A percentile compares a stretch with the other conserved stretches of the same genome.
Evolutionary conservation across 2,888 invertebrate genomes (phyloP).

Genomic region (Callinectes sapidus): DNA sequence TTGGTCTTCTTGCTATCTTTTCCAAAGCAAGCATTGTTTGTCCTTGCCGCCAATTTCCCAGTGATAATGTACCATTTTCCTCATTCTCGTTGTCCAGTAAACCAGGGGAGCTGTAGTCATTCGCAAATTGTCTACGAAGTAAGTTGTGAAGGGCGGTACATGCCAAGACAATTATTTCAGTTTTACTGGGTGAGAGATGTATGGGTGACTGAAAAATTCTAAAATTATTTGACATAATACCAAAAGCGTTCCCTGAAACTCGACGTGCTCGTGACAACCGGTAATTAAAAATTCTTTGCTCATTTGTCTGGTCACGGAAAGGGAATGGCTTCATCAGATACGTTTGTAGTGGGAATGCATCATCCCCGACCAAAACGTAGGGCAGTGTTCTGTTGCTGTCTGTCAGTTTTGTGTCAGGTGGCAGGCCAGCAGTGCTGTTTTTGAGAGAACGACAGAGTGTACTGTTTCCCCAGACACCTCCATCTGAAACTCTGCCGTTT

Average conservation of each 20-base stretch:
- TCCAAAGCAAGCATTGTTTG: slow-evolving; percentile 7
- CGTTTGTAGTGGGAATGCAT: slow-evolving; percentile 52
- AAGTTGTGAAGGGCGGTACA: slow-evolving; percentile 53
- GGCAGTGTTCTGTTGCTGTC: slow-evolving; percentile 28
- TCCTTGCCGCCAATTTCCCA: background rate
- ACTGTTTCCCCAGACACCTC: slow-evolving; percentile 42
- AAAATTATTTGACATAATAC: slow-evolving; percentile 58
- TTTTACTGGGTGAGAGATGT: slow-evolving; percentile 43
- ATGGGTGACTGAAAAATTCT: slow-evolving; percentile 39
- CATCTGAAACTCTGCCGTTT: slow-evolving; percentile 56
- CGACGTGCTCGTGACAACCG: slow-evolving; percentile 56
- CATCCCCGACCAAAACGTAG: no score
- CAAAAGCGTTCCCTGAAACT: slow-evolving; percentile 57
- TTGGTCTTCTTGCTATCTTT: background rate
- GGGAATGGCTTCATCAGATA: slow-evolving; percentile 57
- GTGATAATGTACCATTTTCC: background rate
- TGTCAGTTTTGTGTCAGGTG: slow-evolving; percentile 17
- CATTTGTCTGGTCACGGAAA: slow-evolving; percentile 15
- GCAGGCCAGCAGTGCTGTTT: slow-evolving; percentile 22
- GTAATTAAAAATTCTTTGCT: slow-evolving; percentile 56
- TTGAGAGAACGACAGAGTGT: background rate
- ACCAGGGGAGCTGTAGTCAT: slow-evolving; percentile 11
- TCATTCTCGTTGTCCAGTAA: slow-evolving; percentile 30
- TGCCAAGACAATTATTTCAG: slow-evolving; percentile 49
- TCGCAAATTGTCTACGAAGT: background rate